Evolutionary conservation across 2,797 vertebrate species (phyloP), one percentile per base, ranked within the genome.

Genomic region (Champsocephalus esox): DNA sequence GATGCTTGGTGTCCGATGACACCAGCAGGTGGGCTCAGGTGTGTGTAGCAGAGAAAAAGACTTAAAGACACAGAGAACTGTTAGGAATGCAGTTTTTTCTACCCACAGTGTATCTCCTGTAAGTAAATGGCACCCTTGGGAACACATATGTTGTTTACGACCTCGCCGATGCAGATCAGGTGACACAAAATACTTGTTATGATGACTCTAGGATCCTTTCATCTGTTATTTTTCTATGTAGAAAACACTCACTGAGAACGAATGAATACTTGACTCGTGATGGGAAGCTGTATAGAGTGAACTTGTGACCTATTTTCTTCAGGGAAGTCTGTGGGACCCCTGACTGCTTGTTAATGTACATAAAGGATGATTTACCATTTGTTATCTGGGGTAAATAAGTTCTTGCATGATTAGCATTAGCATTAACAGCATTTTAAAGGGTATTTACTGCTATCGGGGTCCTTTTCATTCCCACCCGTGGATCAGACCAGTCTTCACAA

Each of bases 131-230:
- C 63, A 57, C 81, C 79, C 24, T 34, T 0, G 61, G 82, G 72
- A 84, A 13, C 58, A 61, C 55, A 7, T 43, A 48, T 81, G 84
- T 72, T 87, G 84, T 73, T 87, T 83, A 85, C 49, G 14, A 73
- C 28, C 14, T 19, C 0, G 5, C 44, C 3, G 6, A 57, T 5
- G 60, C 14, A 7, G 68, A 38, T 44, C 16, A 14, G 21, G 56
- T 48, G 71, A 28, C 63, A 38, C 19, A 50, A 69, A 70, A 64
- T 55, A 58, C 12, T 17, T 64, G 19, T 62, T n/a, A 45, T 52
- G 55, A 70, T 72, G 63, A 83, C 44, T 68, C 13, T 72, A 44
- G 4, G 9, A 60, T 79, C 14, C 34, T 50, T 74, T 50, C 3
- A 41, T 63, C 69, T 2, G 13, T 16, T n/a, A 7, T 51, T 34